Percentiles rank a stretch among this genome's conserved stretches.
These are phyloP conservation scores for Drosophila emarginata DNA, from an alignment of 2,888 invertebrate species.

Conservation along the genomic window DNA sequence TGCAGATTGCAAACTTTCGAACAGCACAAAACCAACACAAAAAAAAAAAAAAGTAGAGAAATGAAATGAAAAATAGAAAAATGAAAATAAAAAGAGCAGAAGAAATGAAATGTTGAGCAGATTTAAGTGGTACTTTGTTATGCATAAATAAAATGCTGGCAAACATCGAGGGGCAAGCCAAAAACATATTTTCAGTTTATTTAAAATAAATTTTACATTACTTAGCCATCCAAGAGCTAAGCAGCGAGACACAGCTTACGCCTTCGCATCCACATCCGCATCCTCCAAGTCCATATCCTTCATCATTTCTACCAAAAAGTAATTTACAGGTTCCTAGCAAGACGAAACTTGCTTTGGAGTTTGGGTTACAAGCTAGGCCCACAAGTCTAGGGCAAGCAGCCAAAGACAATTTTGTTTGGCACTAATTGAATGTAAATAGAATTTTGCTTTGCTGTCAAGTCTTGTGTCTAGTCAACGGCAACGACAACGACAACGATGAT, in stretches of 20 bases:
- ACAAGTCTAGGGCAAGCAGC: conserved; percentile 64
- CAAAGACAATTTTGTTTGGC: conserved; percentile 77
- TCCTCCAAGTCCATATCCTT: conserved; percentile 21
- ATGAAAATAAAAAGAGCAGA: conserved; percentile 35
- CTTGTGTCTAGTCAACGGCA: conserved; percentile 69
- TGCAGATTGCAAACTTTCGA: conserved; percentile 77
- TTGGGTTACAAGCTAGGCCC: conserved; percentile 31
- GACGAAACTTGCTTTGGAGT: conserved; percentile 15
- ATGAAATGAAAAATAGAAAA: conserved; percentile 29
- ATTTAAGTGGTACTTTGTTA: conserved; percentile 77
- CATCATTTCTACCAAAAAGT: conserved; percentile 47
- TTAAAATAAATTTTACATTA: conserved; percentile 77
- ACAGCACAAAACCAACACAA: conserved; percentile 53
- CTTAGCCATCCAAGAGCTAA: conserved; percentile 51
- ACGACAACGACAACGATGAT: conserved; percentile 14
- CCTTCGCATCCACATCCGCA: too few species aligned
- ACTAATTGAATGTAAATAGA: conserved; percentile 78
- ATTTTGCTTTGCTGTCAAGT: conserved; percentile 79
- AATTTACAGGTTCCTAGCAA: conserved; percentile 62
- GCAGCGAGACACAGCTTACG: neutral
- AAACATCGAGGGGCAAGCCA: conserved; percentile 58
- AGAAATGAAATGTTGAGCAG: conserved; percentile 60
- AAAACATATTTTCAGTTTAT: conserved; percentile 74
- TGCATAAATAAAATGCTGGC: conserved; percentile 75
- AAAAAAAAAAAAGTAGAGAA: conserved; percentile 15